Evolutionary conservation across 2,888 invertebrate genomes (phyloP).

Genomic region (Arctia plantaginis): DNA sequence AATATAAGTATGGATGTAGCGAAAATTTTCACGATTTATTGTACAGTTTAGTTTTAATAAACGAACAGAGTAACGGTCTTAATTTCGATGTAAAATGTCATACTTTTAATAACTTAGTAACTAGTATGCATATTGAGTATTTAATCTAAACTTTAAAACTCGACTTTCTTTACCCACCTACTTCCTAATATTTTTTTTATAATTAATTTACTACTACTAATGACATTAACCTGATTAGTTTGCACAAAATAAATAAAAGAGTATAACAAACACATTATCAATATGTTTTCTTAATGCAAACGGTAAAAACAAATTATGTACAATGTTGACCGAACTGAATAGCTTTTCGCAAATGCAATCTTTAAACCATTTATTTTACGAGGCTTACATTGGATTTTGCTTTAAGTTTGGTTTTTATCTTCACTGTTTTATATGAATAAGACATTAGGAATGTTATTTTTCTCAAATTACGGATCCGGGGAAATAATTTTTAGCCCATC

Average conservation of each 20-base stretch:
- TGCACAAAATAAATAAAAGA: neutral
- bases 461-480: constrained; percentile 21
- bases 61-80: too few species aligned
- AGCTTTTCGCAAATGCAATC: constrained; percentile 36
- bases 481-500: constrained; percentile 37
- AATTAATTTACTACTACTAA: neutral
- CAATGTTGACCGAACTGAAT: constrained; percentile 18
- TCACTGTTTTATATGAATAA: constrained; percentile 30
- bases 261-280: constrained; percentile 1
- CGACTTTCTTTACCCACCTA: neutral
- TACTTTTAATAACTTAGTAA: too few species aligned
- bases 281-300: neutral
- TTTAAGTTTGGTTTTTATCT: constrained; percentile 24
- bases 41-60: too few species aligned
- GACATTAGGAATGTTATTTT: constrained; percentile 25
- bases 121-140: too few species aligned
- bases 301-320: constrained; percentile 9
- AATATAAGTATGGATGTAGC: too few species aligned
- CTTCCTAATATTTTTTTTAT: neutral
- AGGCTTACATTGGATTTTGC: constrained; percentile 25
- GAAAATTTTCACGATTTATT: too few species aligned
- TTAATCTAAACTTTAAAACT: too few species aligned
- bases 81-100: too few species aligned
- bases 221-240: neutral
- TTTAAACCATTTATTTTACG: constrained; percentile 30